These are phyloP conservation scores for Zeuzera pyrina DNA, from an alignment of 2,888 invertebrate genomes.

Conservation along the genomic window DNA sequence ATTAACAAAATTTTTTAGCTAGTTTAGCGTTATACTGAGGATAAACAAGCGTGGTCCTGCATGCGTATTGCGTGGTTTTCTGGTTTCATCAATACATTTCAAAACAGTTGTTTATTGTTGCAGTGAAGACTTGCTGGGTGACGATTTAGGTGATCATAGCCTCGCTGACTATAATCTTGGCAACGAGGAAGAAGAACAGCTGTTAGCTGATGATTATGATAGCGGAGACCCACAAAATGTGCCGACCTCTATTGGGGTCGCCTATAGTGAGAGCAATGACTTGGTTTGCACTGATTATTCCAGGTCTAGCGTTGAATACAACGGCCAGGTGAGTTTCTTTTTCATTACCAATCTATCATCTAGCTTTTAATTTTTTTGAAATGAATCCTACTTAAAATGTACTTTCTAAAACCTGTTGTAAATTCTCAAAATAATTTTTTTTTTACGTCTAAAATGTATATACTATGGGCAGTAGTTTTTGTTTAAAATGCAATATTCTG, in stretches of 20 bases:
- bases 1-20: neutral
- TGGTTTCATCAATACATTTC: too few relatives aligned
- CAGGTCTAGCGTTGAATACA: constrained; percentile 36
- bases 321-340: constrained; percentile 29
- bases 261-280: constrained; percentile 31
- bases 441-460: too few relatives aligned
- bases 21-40: neutral
- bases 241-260: constrained; percentile 34
- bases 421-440: too few relatives aligned
- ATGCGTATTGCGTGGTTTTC: constrained; percentile 1
- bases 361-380: too few relatives aligned
- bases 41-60: neutral
- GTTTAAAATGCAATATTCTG: too few relatives aligned
- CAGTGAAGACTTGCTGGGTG: constrained; percentile 67
- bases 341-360: neutral
- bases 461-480: too few relatives aligned
- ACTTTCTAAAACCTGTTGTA: too few relatives aligned
- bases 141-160: constrained; percentile 65
- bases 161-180: constrained; percentile 66
- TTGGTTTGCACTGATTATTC: constrained; percentile 39
- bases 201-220: constrained; percentile 62
- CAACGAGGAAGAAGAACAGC: constrained; percentile 64
- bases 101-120: constrained; percentile 23
- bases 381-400: too few relatives aligned
- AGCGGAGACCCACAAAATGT: constrained; percentile 50